Conservation (phyloP, 2,888 invertebrate species). For the Gastrophysa polygoni region DNA sequence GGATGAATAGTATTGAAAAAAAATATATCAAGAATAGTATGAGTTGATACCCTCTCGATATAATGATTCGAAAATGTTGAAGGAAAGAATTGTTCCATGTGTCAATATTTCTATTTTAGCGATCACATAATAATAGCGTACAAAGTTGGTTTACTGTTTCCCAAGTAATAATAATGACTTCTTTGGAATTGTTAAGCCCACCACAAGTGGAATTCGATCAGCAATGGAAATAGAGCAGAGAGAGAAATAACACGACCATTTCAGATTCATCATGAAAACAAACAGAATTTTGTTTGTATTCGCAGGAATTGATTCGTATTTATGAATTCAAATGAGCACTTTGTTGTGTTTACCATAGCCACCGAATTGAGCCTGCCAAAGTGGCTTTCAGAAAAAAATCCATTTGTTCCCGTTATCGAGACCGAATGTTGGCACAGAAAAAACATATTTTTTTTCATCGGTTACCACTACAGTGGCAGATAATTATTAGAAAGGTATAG, state of each 20-base stretch:
- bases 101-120: too few relatives aligned
- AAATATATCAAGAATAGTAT: too few relatives aligned
- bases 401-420: not conserved
- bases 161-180: not conserved
- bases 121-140: too few relatives aligned
- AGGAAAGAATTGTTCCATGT: too few relatives aligned
- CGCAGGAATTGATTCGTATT: not conserved
- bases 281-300: not conserved
- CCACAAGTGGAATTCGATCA: too few relatives aligned
- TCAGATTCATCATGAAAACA: not conserved
- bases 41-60: too few relatives aligned
- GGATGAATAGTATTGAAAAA: too few relatives aligned
- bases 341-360: conserved; percentile 1
- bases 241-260: not conserved
- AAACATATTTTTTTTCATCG: not conserved
- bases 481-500: too few relatives aligned
- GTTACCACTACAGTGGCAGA: too few relatives aligned
- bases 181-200: not conserved
- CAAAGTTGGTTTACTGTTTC: too few relatives aligned
- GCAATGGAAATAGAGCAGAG: not conserved
- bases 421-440: not conserved
- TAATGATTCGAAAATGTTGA: too few relatives aligned
- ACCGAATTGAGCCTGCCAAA: not conserved
- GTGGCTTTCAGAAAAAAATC: conserved; percentile 4
- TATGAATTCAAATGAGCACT: conserved; percentile 3